Evolutionary conservation across 2,888 invertebrate genomes (phyloP), one percentile per base, ranked within the genome.

Genomic region (Nephrocerus scutellatus): DNA sequence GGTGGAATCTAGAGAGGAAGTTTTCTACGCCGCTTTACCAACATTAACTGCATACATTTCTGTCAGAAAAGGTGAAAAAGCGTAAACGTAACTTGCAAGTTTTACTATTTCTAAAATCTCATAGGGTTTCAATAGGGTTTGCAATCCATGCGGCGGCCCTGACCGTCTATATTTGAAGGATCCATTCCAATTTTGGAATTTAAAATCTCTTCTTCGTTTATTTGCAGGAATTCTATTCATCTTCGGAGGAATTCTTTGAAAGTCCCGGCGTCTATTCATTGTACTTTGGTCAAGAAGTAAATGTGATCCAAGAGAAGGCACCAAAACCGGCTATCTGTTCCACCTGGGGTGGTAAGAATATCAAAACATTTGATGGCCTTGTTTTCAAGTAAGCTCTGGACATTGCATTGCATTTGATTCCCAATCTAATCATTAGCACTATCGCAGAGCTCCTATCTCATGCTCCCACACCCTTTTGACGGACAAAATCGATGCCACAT

Each of bases 301-400:
- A 62, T 48, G 52, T 66, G 3, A 48, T 56, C 6, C 46, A 62
- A 6, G 59, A 62, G 44, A 57, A 49, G 14, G 49, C 59, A 5
- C 80, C 82, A 0, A 74, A 74, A 51, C 75, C 80, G 0, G 82
- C 83, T 1, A 73, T 76, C 9, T 91, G 91, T 54, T 76, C 82
- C 38, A 78, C 81, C 3, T 91, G 90, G 90, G 80, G 81, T 16
- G 84, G 83, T 21, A 72, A 75, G 12, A 88, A 89, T 65, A 82
- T 82, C 53, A 84, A 87, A 63, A 88, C 89, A 0, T 90, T 90
- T 56, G 89, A 91, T 67, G 87, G 87, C 6, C 75, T 77, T 53
- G 75, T 88, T 30, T 82, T 77, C 56, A 80, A 79, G 81, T 81
- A 48, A 47, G 57, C 50, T 35, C 10, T 25, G n/a, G 28, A 15